Evolutionary conservation across 2,888 invertebrate species (phyloP), one percentile per base, ranked within the genome.

Genomic region (Chrysina gloriosa): DNA sequence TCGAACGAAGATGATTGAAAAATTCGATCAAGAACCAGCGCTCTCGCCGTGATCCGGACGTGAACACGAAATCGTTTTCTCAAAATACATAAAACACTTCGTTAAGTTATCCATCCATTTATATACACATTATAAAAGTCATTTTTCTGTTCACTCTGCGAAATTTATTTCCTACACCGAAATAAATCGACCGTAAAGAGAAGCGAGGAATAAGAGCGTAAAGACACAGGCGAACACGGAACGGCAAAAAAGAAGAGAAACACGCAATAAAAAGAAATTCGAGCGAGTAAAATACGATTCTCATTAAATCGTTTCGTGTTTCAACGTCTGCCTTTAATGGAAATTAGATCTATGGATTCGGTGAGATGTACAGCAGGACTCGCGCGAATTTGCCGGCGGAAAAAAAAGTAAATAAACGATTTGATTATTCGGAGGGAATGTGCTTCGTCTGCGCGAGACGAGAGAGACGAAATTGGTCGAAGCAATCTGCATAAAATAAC

Each of bases 121-220:
- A 58, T 58, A 39, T 39, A 58, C 39, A 39, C 58, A 58, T 58
- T 58, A 58, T 58, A 25, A 58, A 58, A 58, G 58, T 58, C 58
- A 58, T 58, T 25, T 58, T 39, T 39, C 58, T 39, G 39, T 21
- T 58, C 36, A 23, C 23, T 27, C 39, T 14, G 25, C 25, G 39
- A 39, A 58, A 58, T 58, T 58, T 58, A 58, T 58, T 58, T 58
- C 58, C 58, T 58, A 58, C 42, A 58, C 58, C 16, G 7, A 25
- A 39, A 39, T 39, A 58, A 58, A 58, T 58, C 39, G 58, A 58
- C 58, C 39, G 25, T 58, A 58, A 58, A 21, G 25, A 23, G 25
- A 39, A 58, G 23, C 36, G 25, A 14, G 29, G 16, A 39, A 39
- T 23, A 23, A 34, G 23, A 56, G 23, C 7, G 9, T 14, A 29